Evolutionary conservation across 2,888 invertebrate species (phyloP).

Genomic region (Andrena camellia): DNA sequence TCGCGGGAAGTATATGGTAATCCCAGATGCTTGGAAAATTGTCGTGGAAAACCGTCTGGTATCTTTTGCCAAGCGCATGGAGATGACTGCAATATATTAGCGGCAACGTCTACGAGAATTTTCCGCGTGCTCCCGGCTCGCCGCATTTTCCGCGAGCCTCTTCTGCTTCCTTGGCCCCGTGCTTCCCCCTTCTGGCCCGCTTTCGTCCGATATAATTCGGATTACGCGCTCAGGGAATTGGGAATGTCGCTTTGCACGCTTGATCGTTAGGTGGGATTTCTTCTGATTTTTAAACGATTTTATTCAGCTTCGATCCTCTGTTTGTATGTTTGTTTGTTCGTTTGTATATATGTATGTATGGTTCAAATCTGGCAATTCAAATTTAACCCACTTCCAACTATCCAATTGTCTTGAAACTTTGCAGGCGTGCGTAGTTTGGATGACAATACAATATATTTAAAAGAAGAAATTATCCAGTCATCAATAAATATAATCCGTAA

Average conservation of each 20-base stretch:
- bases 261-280: not conserved
- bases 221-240: not conserved
- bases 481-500: no score
- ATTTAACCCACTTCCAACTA: no score
- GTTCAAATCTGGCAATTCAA: no score
- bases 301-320: no score
- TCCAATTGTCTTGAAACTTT: no score
- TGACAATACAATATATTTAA: no score
- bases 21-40: slow-evolving; percentile 69
- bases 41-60: slow-evolving; percentile 68
- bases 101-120: slow-evolving; percentile 60
- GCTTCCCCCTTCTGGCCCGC: not conserved
- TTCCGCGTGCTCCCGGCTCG: slow-evolving; percentile 22
- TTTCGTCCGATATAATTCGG: not conserved
- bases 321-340: no score
- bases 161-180: not conserved
- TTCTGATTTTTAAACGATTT: no score
- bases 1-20: slow-evolving; percentile 67
- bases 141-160: slow-evolving; percentile 40
- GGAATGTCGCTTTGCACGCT: not conserved
- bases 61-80: slow-evolving; percentile 65
- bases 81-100: slow-evolving; percentile 71
- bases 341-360: no score
- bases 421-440: no score
- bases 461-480: no score